These are phyloP conservation scores for Hermetia illucens DNA, from an alignment of 1,140 invertebrate species.

Conservation along the genomic window DNA sequence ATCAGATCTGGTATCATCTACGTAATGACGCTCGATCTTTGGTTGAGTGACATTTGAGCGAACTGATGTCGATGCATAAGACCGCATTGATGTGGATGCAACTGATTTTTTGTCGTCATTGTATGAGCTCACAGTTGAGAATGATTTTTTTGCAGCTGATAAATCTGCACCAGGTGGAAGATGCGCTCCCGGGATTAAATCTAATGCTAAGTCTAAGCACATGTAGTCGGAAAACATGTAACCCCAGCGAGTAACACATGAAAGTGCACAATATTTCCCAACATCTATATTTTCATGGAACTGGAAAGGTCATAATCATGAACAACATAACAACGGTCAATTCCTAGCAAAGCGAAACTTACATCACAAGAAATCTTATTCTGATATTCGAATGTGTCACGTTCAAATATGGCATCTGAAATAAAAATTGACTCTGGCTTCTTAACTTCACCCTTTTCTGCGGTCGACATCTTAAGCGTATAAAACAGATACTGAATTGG, in stretches of 20 bases:
- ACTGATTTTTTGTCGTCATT: too few species aligned
- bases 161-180: too few species aligned
- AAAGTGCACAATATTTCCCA: conserved; percentile 17
- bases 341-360: too few species aligned
- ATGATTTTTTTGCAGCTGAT: too few species aligned
- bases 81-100: too few species aligned
- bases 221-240: conserved; percentile 19
- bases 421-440: conserved; percentile 8
- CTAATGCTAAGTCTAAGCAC: conserved; percentile 18
- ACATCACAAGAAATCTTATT: conserved; percentile 17
- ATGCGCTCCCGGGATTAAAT: conserved; percentile 12
- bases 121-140: too few species aligned
- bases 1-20: too few species aligned
- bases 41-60: too few species aligned
- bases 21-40: too few species aligned
- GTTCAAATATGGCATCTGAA: conserved; percentile 12
- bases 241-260: conserved; percentile 18
- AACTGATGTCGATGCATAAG: too few species aligned
- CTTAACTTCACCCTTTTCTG: conserved; percentile 9
- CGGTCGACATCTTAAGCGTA: conserved; percentile 14
- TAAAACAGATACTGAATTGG: conserved; percentile 19
- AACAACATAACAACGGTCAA: too few species aligned
- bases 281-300: conserved; percentile 19
- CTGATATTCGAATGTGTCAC: conserved; percentile 18
- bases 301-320: conserved; percentile 10